These are phyloP conservation scores for Drosophila punjabiensis DNA, from an alignment of 1,140 invertebrate species.

Conservation along the genomic window DNA sequence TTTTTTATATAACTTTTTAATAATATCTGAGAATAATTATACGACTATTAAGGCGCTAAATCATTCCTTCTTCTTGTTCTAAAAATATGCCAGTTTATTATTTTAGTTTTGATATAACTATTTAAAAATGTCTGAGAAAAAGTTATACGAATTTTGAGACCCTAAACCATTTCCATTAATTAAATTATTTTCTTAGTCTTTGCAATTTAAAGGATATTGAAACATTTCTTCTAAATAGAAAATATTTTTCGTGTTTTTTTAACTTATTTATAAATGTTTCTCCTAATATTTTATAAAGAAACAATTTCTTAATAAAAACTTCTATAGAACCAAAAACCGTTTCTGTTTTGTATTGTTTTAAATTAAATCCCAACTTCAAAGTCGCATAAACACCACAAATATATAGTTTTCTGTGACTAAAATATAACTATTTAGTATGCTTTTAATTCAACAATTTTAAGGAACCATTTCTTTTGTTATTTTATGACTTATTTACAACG, in stretches of 20 bases:
- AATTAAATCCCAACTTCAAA: background rate
- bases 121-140: background rate
- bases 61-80: too few species aligned
- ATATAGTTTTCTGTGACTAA: background rate
- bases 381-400: background rate
- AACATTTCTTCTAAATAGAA: background rate
- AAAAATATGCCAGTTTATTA: background rate
- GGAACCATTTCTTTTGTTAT: background rate
- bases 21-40: too few species aligned
- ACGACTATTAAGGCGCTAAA: too few species aligned
- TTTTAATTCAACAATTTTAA: background rate
- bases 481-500: slow-evolving; percentile 1
- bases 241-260: too few species aligned
- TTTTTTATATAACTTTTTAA: too few species aligned
- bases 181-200: background rate
- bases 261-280: background rate
- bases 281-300: background rate
- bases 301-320: background rate
- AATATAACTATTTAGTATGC: background rate
- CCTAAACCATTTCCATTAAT: background rate
- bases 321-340: background rate
- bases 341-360: background rate
- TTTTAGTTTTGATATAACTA: background rate
- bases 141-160: too few species aligned
- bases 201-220: background rate